Evolutionary conservation across 2,113 vertebrate species (phyloP), one percentile per base, ranked within the genome.

Genomic region (Uria lomvia): DNA sequence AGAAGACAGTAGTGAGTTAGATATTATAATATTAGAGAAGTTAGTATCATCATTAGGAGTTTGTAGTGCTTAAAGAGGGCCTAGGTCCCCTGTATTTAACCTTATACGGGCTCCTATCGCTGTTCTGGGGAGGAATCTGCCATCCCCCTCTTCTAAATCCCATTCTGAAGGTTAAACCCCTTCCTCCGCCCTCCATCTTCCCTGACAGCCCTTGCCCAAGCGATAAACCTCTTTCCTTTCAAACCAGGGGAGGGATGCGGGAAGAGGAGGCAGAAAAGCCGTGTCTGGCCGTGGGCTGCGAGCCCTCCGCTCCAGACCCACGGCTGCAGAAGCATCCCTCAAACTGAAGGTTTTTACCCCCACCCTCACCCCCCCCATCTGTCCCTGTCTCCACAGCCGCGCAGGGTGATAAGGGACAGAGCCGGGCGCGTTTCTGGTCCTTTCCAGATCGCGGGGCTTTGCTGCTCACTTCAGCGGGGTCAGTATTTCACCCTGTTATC

Each of bases 401-500:
- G 65, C 13, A 1, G 38, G 2, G n/a, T 2, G 92, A 96, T 70
- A 86, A 93, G 78, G 91, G 83, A 22, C 90, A 50, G 27, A 79
- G 58, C 66, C 0, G 47, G 52, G 49, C 0, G 53, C 9, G 7
- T 76, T 77, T 59, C 79, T 52, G 86, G 27, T 73, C 45, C 74
- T 53, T 49, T 49, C 38, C 8, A 3, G 9, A 6, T 8, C 14
- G 2, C 0, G 3, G n/a, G 60, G 59, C 4, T 91, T 65, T 82
- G 88, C 55, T 38, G 49, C 56, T 79, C 36, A 11, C 86, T 91
- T 60, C 47, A 26, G 34, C 59, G 20, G 74, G 89, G 81, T 59
- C 5, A 7, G 84, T 19, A 45, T 95, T 94, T 94, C 89, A 82
- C 80, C 58, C 67, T 0, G 7, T 94, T 85, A 96, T 97, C 94